Base-by-base conservation (phyloP, 2,888 invertebrate genomes). In the Actias luna region DNA sequence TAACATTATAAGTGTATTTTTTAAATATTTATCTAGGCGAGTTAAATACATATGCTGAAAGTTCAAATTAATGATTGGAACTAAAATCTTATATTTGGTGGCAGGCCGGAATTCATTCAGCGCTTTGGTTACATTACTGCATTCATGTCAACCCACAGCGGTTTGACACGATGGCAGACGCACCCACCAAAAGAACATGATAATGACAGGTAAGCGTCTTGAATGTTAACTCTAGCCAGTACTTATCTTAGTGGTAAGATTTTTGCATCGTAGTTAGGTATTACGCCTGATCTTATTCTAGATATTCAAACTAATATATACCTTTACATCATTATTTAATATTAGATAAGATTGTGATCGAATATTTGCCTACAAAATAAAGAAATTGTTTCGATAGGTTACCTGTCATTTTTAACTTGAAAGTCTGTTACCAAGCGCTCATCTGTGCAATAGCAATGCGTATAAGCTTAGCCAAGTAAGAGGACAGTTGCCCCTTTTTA, bases 61-160 rank as follows among this genome's bases (percentile, higher is more conserved):
- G n/a, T 18, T 18, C 46, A 46, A 8, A 46, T 65, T 61, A 59
- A 64, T 59, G 58, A 46, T 31, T 59, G 7, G 16, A 35, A 35
- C 58, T 61, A 42, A 60, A 63, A 18, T 31, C 14, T 25, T 39
- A 42, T 31, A 35, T 67, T 83, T 84, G 78, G 67, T 73, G 86
- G 69, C 93, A 98, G 97, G 93, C 94, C 95, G 83, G 96, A 96
- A 84, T 95, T 97, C 78, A 96, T 97, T 76, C 95, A 96, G 88
- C 94, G 96, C 62, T 97, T 97, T 79, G 97, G 97, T 59, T 95
- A 97, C 77, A 96, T 96, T 58, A 94, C 97, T 58, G 96, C 97
- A 1, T 98, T 98, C 86, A 92, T 98, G 79, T 96, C 98, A 55
- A 98, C 98, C 0, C 96, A 97, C 82, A 98, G 97, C 79, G 98